Conservation (phyloP, 2,797 vertebrate species). For the Centropyge bicolor region DNA sequence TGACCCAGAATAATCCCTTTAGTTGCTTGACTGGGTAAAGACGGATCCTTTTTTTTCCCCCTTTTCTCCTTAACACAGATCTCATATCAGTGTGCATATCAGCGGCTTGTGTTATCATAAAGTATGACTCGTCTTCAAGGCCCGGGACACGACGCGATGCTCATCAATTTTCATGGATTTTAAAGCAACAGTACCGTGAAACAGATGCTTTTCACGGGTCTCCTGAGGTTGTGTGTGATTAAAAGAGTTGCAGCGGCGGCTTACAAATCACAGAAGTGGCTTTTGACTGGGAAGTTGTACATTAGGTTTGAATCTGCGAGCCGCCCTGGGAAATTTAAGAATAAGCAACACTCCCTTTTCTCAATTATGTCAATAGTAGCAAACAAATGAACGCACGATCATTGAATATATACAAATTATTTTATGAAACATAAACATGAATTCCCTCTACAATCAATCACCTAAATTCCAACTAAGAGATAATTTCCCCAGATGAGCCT, state of each 20-base stretch:
- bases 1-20: conserved; percentile 67
- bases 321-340: neutral
- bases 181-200: conserved; percentile 29
- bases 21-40: conserved; percentile 45
- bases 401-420: neutral
- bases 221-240: conserved; percentile 17
- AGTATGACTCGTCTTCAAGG: conserved; percentile 41
- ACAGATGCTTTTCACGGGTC: conserved; percentile 5
- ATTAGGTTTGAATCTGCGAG: conserved; percentile 1
- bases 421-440: neutral
- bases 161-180: conserved; percentile 54
- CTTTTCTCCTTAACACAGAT: conserved; percentile 33
- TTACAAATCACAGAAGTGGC: neutral
- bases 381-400: neutral
- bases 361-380: neutral
- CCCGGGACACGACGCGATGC: neutral
- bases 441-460: neutral
- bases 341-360: neutral
- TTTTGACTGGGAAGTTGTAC: neutral
- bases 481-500: neutral
- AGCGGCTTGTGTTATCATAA: conserved; percentile 41
- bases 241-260: neutral
- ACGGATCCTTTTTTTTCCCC: neutral
- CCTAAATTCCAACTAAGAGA: neutral
- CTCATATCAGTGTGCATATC: conserved; percentile 53